Conservation (phyloP, 2,888 invertebrate genomes). For the Dioctria linearis region DNA sequence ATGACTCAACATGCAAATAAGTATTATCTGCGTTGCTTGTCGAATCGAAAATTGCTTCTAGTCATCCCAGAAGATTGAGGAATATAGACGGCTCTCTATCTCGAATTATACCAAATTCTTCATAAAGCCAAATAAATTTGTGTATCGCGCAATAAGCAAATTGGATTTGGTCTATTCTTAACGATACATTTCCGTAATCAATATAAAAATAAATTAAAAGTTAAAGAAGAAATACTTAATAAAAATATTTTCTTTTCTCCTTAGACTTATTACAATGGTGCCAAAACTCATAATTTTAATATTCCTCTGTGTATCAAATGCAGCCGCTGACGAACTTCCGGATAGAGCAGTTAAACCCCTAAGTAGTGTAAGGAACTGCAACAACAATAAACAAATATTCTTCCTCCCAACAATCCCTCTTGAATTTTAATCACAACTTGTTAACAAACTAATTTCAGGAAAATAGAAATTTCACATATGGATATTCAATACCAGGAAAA, state of each 20-base stretch:
- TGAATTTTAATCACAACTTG: slow-evolving; percentile 1
- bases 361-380: slow-evolving; percentile 3
- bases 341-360: background rate
- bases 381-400: background rate
- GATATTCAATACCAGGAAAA: slow-evolving; percentile 70
- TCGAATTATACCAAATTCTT: no score
- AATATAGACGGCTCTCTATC: no score
- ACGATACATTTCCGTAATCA: background rate
- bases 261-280: slow-evolving; percentile 5
- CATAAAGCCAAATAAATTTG: no score
- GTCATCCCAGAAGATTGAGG: no score
- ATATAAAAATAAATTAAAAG: no score
- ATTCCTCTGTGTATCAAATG: background rate
- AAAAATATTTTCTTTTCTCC: background rate
- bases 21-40: no score
- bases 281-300: slow-evolving; percentile 1
- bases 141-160: no score
- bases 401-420: background rate
- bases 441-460: slow-evolving; percentile 63
- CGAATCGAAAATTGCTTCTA: no score
- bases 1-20: no score
- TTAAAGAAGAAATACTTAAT: no score
- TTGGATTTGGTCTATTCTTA: no score
- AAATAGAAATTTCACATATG: slow-evolving; percentile 73
- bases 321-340: background rate